Evolutionary conservation across 2,888 invertebrate species (phyloP).

Genomic region (Cynaeus angustus): DNA sequence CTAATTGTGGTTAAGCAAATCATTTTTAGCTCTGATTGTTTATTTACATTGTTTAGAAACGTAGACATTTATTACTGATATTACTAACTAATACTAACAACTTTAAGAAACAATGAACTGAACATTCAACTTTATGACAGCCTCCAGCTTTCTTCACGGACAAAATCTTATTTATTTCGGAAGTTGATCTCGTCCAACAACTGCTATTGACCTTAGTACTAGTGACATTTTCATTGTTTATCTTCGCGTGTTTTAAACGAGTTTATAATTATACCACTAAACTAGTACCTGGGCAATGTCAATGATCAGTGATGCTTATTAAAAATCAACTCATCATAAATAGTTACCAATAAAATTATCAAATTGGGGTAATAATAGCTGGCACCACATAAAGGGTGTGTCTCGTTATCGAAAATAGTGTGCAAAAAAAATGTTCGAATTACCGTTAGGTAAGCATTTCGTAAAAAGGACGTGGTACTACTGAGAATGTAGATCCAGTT

Average conservation of each 20-base stretch:
- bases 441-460: slow-evolving; percentile 23
- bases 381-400: background rate
- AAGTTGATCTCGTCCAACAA: slow-evolving; percentile 21
- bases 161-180: slow-evolving; percentile 23
- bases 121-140: background rate
- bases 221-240: slow-evolving; percentile 37
- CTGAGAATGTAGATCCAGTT: slow-evolving; percentile 15
- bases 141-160: slow-evolving; percentile 9
- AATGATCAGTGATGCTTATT: slow-evolving; percentile 3
- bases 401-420: background rate
- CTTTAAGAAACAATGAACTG: too few species aligned
- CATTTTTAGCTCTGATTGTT: too few species aligned
- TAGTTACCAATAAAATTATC: too few species aligned
- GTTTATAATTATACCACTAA: slow-evolving; percentile 7
- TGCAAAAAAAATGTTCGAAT: too few species aligned
- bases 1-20: too few species aligned
- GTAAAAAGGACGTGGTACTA: slow-evolving; percentile 27
- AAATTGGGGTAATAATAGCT: too few species aligned
- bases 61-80: too few species aligned
- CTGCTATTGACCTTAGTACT: slow-evolving; percentile 32
- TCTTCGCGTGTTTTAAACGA: slow-evolving; percentile 15
- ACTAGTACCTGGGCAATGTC: slow-evolving; percentile 25
- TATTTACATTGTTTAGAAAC: too few species aligned
- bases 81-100: too few species aligned
- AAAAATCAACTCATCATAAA: slow-evolving; percentile 20